These are phyloP conservation scores for Xylota sylvarum DNA, from an alignment of 2,888 invertebrate species.

Conservation along the genomic window DNA sequence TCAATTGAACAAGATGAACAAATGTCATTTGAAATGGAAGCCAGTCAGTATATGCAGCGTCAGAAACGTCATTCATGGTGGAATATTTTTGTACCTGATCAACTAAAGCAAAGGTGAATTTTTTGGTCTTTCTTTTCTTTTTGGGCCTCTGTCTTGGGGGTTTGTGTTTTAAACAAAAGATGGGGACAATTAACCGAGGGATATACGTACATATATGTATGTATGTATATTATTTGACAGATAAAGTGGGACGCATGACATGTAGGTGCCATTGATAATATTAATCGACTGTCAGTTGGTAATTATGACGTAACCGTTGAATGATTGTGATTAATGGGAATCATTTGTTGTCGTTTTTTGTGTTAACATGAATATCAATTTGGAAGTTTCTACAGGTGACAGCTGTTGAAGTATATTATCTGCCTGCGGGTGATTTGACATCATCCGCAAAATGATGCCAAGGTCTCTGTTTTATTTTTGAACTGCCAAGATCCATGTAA, in stretches of 20 bases:
- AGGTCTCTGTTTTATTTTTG: not conserved
- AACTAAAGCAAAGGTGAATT: slow-evolving; percentile 88
- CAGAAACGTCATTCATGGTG: slow-evolving; percentile 94
- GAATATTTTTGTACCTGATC: slow-evolving; percentile 94
- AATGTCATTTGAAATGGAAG: slow-evolving; percentile 78
- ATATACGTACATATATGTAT: slow-evolving; percentile 6
- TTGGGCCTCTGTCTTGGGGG: slow-evolving; percentile 19
- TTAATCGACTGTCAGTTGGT: slow-evolving; percentile 21
- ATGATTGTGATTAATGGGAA: slow-evolving; percentile 47
- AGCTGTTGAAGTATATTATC: not conserved
- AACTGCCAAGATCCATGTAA: not conserved
- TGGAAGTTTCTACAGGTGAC: slow-evolving; percentile 5
- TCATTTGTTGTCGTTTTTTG: slow-evolving; percentile 13
- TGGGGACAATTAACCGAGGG: not conserved
- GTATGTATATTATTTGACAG: too few species aligned
- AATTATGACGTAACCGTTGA: slow-evolving; percentile 26
- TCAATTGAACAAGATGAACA: slow-evolving; percentile 68
- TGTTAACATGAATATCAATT: slow-evolving; percentile 19
- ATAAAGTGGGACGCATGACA: not conserved
- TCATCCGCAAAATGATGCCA: not conserved
- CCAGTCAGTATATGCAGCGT: slow-evolving; percentile 80
- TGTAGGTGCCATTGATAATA: not conserved
- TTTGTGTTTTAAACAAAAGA: slow-evolving; percentile 11
- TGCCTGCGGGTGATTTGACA: not conserved
- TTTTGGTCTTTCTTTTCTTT: slow-evolving; percentile 16